phyloP scores from a whole-genome alignment of 2,797 vertebrate species.

The Smutsia gigantea region DNA sequence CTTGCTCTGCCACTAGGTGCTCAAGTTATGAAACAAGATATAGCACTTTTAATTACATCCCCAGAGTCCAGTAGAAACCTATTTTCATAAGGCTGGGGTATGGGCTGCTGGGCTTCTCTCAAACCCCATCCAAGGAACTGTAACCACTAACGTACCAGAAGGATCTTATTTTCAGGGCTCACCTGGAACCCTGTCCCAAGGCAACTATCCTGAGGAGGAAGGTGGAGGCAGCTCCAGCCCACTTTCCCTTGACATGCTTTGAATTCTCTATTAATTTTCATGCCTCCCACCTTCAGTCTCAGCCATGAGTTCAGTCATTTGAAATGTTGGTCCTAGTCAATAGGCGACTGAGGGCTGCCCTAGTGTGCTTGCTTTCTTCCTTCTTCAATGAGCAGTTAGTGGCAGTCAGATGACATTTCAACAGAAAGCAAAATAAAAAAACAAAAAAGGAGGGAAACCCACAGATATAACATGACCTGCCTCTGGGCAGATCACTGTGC shows the following conservation, averaged over 20 bases:
- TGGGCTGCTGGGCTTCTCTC: background rate
- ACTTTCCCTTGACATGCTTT: background rate
- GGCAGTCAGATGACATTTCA: background rate
- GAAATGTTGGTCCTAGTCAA: background rate
- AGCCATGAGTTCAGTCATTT: background rate
- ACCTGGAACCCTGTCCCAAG: background rate
- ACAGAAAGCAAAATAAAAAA: background rate
- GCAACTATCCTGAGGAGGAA: background rate
- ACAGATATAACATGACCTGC: background rate
- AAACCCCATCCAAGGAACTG: background rate
- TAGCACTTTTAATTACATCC: background rate
- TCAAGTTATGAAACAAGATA: constrained; percentile 9
- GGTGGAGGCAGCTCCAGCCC: background rate
- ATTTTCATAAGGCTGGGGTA: background rate
- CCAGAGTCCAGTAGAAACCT: background rate
- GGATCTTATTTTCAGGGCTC: background rate
- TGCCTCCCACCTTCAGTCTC: background rate
- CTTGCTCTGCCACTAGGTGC: background rate
- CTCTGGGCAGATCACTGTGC: background rate
- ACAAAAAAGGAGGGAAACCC: background rate
- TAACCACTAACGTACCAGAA: background rate
- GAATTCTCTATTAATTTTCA: background rate
- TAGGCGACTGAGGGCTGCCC: too few relatives aligned
- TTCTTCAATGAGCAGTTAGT: background rate
- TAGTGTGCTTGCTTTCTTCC: background rate